Conservation (phyloP, 2,888 invertebrate genomes). For the Latrodectus elegans region DNA sequence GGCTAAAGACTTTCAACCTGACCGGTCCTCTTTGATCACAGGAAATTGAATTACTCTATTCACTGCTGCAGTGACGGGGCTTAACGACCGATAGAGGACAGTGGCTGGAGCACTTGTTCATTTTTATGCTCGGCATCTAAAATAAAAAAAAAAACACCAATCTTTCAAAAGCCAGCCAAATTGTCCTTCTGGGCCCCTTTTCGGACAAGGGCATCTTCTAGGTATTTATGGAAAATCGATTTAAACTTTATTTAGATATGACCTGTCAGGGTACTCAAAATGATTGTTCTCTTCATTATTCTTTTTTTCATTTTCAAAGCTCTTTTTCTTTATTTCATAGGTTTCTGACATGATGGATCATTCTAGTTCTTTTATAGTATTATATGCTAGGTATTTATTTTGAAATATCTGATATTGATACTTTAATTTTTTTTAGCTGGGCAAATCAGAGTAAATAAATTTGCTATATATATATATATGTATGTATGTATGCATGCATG, state of each 20-base stretch:
- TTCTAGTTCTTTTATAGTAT: not conserved
- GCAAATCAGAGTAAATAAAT: too few species aligned
- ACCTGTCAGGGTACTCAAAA: not conserved
- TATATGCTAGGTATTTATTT: too few species aligned
- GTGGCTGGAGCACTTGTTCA: conserved; percentile 4
- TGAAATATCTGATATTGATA: too few species aligned
- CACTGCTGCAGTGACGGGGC: not conserved
- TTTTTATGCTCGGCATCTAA: not conserved
- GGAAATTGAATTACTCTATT: conserved; percentile 32
- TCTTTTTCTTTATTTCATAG: too few species aligned
- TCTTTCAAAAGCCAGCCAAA: not conserved
- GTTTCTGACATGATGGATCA: not conserved
- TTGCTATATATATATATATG: too few species aligned
- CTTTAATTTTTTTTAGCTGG: too few species aligned
- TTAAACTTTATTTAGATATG: conserved; percentile 5
- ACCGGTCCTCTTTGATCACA: conserved; percentile 22
- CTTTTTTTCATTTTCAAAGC: not conserved
- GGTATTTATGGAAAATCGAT: conserved; percentile 1
- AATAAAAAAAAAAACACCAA: not conserved
- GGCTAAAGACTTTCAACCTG: conserved; percentile 19
- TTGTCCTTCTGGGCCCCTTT: not conserved
- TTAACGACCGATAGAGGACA: not conserved
- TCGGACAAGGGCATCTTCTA: not conserved
- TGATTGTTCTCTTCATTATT: not conserved
- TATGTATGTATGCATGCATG: too few species aligned